These are phyloP conservation scores for Bradypodion pumilum DNA, from an alignment of 2,797 vertebrate genomes.

Conservation along the genomic window DNA sequence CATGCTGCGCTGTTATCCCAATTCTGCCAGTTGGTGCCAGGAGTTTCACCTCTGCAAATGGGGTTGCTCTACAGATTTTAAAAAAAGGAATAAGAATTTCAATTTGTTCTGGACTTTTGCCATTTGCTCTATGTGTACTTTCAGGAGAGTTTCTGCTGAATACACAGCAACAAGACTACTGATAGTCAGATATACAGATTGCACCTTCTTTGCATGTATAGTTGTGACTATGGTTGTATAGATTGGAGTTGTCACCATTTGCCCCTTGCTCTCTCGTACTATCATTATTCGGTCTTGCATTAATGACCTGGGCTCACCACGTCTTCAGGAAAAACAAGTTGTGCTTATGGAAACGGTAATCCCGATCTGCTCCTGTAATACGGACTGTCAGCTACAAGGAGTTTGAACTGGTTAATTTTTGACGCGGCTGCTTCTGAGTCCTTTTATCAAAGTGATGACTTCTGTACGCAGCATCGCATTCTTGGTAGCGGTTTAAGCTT, in stretches of 20 bases:
- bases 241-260: neutral
- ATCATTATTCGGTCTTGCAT: neutral
- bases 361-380: neutral
- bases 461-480: slow-evolving; percentile 2
- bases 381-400: neutral
- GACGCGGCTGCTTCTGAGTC: neutral
- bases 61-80: too few species aligned
- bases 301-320: too few species aligned
- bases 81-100: neutral
- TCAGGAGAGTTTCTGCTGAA: neutral
- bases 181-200: neutral
- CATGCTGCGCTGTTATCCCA: neutral
- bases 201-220: neutral
- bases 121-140: neutral
- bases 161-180: neutral
- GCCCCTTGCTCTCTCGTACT: neutral
- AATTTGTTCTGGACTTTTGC: neutral
- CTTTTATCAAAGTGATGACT: slow-evolving; percentile 17
- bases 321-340: neutral
- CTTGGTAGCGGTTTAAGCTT: slow-evolving; percentile 18
- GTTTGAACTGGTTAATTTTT: slow-evolving; percentile 23
- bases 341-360: neutral
- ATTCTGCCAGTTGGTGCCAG: neutral
- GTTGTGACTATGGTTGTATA: neutral
- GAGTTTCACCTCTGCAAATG: neutral